Evolutionary conservation across 1,140 invertebrate genomes (phyloP).

Genomic region (Drosophila nebulosa): DNA sequence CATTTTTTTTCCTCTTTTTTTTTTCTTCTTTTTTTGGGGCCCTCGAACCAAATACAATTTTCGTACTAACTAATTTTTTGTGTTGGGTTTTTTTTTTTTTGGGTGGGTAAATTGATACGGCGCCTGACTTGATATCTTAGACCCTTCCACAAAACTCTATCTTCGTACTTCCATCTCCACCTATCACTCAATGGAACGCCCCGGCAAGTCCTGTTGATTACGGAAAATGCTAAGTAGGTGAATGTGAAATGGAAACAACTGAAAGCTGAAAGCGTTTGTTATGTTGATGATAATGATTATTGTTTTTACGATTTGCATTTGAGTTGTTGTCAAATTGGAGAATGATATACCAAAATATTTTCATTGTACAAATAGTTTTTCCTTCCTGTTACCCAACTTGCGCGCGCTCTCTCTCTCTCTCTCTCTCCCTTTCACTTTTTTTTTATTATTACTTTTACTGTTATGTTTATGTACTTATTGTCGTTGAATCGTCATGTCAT

Average conservation of each 20-base stretch:
- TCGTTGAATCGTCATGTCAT: constrained; percentile 44
- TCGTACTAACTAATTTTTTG: constrained; percentile 37
- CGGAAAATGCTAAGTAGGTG: constrained; percentile 20
- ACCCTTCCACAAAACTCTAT: background rate
- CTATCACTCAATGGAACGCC: background rate
- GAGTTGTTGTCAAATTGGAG: constrained; percentile 39
- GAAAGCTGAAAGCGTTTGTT: constrained; percentile 21
- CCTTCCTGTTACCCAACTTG: background rate
- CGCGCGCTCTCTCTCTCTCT: background rate
- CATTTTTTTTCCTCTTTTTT: background rate
- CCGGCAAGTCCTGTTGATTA: constrained; percentile 17
- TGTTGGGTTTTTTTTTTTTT: background rate
- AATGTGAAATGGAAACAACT: constrained; percentile 15
- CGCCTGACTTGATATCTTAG: constrained; percentile 38
- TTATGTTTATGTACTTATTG: constrained; percentile 35
- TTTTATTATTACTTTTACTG: constrained; percentile 45
- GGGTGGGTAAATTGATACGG: constrained; percentile 65
- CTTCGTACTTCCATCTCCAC: background rate
- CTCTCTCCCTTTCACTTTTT: background rate
- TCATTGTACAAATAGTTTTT: constrained; percentile 29
- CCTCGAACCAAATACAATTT: constrained; percentile 42
- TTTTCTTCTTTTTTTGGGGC: background rate
- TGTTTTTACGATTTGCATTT: constrained; percentile 62
- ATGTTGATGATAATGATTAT: constrained; percentile 61
- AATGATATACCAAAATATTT: constrained; percentile 32